A percentile compares a stretch with the other conserved stretches of the same genome.
These are phyloP conservation scores for Ceyx erithaca DNA, from an alignment of 2,797 vertebrate species.

Conservation along the genomic window DNA sequence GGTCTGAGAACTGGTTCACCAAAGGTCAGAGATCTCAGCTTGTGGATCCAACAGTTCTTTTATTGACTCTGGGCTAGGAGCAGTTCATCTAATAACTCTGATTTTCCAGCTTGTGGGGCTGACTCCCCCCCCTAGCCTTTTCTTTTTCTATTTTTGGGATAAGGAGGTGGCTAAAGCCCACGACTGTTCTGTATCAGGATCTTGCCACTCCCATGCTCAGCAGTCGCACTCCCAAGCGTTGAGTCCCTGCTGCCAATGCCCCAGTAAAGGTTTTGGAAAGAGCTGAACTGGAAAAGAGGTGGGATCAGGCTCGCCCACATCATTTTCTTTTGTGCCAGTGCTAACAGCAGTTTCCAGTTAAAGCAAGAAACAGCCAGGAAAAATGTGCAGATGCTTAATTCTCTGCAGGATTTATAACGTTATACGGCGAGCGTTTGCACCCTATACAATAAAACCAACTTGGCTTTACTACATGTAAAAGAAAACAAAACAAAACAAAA, in stretches of 20 bases:
- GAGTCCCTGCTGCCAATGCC: neutral
- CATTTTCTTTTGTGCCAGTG: constrained; percentile 55
- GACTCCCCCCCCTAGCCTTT: neutral
- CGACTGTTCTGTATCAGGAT: neutral
- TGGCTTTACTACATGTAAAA: constrained; percentile 75
- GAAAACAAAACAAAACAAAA: constrained; percentile 65
- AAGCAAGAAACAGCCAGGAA: constrained; percentile 60
- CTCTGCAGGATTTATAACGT: constrained; percentile 77
- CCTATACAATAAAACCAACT: constrained; percentile 71
- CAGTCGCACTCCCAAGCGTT: neutral
- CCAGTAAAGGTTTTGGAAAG: constrained; percentile 30
- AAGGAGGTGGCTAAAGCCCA: neutral
- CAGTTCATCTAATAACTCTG: neutral
- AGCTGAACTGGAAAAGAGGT: constrained; percentile 64
- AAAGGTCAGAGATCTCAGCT: neutral
- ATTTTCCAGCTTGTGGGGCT: neutral
- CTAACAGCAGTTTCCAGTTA: constrained; percentile 73
- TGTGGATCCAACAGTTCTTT: neutral
- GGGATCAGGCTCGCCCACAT: constrained; percentile 59
- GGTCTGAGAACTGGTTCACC: neutral
- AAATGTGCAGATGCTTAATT: constrained; percentile 74
- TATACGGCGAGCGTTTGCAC: constrained; percentile 73
- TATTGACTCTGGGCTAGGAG: neutral
- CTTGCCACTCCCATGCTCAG: neutral
- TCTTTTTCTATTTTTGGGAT: neutral